phyloP scores from a whole-genome alignment of 2,888 invertebrate species.

The Amblyjoppa proteus region DNA sequence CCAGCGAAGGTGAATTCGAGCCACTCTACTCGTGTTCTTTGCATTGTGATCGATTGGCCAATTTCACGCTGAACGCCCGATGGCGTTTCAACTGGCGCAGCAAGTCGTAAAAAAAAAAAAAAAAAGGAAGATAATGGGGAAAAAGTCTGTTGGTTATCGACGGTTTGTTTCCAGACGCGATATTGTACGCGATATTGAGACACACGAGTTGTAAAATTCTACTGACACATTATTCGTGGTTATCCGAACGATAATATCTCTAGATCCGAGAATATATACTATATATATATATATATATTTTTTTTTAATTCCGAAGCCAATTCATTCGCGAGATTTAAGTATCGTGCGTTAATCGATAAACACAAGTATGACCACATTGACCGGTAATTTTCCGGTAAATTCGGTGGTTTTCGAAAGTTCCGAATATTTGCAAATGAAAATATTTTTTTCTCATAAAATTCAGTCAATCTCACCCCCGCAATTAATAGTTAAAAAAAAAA shows the following conservation, averaged over 20 bases:
- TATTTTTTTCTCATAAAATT: slow-evolving; percentile 25
- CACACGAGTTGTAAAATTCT: slow-evolving; percentile 6
- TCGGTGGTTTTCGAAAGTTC: slow-evolving; percentile 36
- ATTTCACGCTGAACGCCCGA: slow-evolving; percentile 32
- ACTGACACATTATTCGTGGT: neutral
- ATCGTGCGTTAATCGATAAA: slow-evolving; percentile 36
- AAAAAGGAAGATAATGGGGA: slow-evolving; percentile 16
- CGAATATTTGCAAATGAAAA: slow-evolving; percentile 15
- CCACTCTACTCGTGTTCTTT: slow-evolving; percentile 21
- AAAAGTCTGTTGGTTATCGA: slow-evolving; percentile 5
- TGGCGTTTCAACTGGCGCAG: slow-evolving; percentile 5
- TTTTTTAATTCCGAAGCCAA: slow-evolving; percentile 33
- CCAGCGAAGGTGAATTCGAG: neutral
- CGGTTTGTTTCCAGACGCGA: neutral
- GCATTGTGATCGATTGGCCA: slow-evolving; percentile 38
- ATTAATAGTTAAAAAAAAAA: slow-evolving; percentile 32
- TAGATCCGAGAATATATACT: neutral
- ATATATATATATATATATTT: neutral
- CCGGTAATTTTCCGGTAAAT: slow-evolving; percentile 29
- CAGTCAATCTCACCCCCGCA: slow-evolving; percentile 28
- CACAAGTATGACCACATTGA: slow-evolving; percentile 39
- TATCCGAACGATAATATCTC: neutral
- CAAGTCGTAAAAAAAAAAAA: neutral
- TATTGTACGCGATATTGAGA: slow-evolving; percentile 9
- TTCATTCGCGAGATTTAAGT: slow-evolving; percentile 36